Percentiles rank a stretch among this genome's conserved stretches.
Conservation (phyloP, 2,797 vertebrate genomes). For the Taeniopygia guttata region DNA sequence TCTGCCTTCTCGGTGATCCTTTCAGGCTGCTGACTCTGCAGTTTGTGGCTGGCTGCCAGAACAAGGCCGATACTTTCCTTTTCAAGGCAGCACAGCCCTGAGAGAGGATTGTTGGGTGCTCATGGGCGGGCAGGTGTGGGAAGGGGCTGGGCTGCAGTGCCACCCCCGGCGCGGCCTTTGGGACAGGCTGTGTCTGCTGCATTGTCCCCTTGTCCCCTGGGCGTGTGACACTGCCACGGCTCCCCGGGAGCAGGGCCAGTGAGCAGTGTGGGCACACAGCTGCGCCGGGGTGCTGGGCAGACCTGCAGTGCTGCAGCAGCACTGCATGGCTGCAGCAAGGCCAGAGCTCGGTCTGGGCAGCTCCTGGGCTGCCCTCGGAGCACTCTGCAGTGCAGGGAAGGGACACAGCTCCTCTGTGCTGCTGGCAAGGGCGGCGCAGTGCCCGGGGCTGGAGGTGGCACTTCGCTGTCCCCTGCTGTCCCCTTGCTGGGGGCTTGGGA, state of each 20-base stretch:
- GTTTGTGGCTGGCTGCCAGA: slow-evolving; percentile 36
- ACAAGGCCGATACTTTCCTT: background rate
- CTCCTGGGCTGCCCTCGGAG: background rate
- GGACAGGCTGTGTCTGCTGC: background rate
- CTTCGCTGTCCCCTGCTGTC: fast-evolving
- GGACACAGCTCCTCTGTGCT: background rate
- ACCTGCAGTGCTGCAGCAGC: background rate
- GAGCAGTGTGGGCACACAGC: background rate
- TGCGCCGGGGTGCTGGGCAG: background rate
- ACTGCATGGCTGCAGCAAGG: background rate
- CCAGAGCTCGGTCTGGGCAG: fast-evolving
- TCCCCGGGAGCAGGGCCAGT: background rate
- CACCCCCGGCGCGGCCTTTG: background rate
- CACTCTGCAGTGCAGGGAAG: fast-evolving
- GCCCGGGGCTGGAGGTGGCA: background rate
- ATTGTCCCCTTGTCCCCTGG: background rate
- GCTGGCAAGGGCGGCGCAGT: background rate
- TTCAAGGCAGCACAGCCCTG: background rate
- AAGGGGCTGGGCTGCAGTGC: background rate
- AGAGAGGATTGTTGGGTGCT: background rate
- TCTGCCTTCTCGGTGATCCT: background rate
- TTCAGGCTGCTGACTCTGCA: slow-evolving; percentile 40
- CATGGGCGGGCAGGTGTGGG: background rate
- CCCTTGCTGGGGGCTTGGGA: background rate
- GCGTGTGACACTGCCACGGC: background rate